phyloP scores from a whole-genome alignment of 2,888 invertebrate species.

The Tenthredo distinguenda region DNA sequence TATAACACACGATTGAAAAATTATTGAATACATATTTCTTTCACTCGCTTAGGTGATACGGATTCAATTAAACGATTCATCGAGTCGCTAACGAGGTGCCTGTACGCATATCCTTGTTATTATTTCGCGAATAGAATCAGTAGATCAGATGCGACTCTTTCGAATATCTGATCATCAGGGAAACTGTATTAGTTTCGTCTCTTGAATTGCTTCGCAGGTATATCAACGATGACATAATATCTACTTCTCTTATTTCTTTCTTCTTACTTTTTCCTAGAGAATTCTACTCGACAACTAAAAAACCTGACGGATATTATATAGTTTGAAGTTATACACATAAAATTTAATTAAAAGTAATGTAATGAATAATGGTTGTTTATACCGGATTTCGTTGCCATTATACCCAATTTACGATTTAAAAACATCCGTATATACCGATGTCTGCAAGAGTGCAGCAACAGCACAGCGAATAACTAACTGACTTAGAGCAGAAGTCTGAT shows the following conservation, averaged over 20 bases:
- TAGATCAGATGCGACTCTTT: not conserved
- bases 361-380: not conserved
- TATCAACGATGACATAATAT: not conserved
- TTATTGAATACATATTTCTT: not conserved
- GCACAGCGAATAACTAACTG: too few relatives aligned
- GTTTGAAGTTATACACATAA: not conserved
- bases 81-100: not conserved
- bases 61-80: conserved; percentile 23
- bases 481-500: too few relatives aligned
- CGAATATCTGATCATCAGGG: not conserved
- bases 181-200: not conserved
- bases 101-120: not conserved
- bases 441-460: not conserved
- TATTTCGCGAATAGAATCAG: not conserved
- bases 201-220: not conserved
- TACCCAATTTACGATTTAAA: not conserved
- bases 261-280: not conserved
- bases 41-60: not conserved
- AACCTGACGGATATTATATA: not conserved
- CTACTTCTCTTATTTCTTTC: not conserved
- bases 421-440: not conserved
- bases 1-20: conserved; percentile 10
- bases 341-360: not conserved
- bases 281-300: not conserved
- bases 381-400: not conserved